Conservation (phyloP, 2,888 invertebrate genomes). For the Ischnura elegans region DNA sequence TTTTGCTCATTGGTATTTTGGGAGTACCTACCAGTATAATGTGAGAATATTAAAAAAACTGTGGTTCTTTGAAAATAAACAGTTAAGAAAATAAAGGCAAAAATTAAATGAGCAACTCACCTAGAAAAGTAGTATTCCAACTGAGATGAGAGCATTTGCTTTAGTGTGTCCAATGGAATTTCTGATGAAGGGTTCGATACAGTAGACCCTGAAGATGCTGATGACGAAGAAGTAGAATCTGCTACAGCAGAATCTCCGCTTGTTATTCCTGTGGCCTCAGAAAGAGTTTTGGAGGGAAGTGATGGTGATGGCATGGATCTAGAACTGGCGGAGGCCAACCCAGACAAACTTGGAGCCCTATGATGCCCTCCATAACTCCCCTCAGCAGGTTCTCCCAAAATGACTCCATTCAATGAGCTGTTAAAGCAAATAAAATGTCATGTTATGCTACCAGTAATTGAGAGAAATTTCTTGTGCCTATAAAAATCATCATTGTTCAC, state of each 20-base stretch:
- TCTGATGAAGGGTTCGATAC: slow-evolving; percentile 77
- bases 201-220: slow-evolving; percentile 76
- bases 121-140: slow-evolving; percentile 95
- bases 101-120: slow-evolving; percentile 78
- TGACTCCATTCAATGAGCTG: slow-evolving; percentile 58
- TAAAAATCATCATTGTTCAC: too few species aligned
- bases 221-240: slow-evolving; percentile 33
- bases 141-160: slow-evolving; percentile 89
- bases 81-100: neutral
- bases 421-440: neutral
- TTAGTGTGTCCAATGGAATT: slow-evolving; percentile 86
- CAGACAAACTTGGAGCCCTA: slow-evolving; percentile 61
- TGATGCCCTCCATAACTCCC: slow-evolving; percentile 62
- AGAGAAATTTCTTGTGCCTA: too few species aligned
- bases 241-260: slow-evolving; percentile 27
- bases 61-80: too few species aligned
- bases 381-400: slow-evolving; percentile 54
- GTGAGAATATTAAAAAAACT: too few species aligned
- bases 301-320: slow-evolving; percentile 41
- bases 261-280: slow-evolving; percentile 24
- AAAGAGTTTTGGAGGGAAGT: slow-evolving; percentile 42
- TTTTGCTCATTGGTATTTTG: too few species aligned
- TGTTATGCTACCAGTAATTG: too few species aligned
- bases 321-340: slow-evolving; percentile 63
- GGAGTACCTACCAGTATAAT: too few species aligned